Conservation (phyloP, 2,797 vertebrate genomes). For the Halcyon chelicuti region DNA sequence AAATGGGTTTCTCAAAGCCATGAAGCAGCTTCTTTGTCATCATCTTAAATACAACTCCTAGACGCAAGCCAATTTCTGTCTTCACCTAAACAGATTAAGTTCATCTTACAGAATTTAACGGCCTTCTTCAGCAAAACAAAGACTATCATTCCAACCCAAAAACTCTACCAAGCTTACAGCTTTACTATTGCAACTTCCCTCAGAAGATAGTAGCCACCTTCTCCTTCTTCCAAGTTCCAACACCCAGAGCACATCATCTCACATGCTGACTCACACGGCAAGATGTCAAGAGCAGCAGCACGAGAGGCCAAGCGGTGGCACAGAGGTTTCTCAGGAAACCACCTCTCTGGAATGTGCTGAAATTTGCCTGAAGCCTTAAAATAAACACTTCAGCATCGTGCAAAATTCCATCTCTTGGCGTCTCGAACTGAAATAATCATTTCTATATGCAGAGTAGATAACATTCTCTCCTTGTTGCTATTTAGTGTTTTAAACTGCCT, state of each 20-base stretch:
- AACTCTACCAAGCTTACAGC: not conserved
- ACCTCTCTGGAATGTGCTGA: not conserved
- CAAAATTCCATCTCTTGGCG: not conserved
- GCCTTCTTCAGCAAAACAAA: not conserved
- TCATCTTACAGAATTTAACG: not conserved
- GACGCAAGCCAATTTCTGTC: not conserved
- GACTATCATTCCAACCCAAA: not conserved
- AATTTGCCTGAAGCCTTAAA: constrained; percentile 3
- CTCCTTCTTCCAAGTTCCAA: not conserved
- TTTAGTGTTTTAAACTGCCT: constrained; percentile 9
- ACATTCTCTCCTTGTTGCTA: not conserved
- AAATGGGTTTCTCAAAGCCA: not conserved
- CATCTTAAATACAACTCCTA: not conserved
- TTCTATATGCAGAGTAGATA: not conserved
- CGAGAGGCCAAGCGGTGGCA: not conserved
- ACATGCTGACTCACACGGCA: not conserved
- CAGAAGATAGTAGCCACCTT: not conserved
- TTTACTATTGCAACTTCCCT: not conserved
- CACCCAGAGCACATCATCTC: rapidly evolving
- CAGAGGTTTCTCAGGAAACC: constrained; percentile 3
- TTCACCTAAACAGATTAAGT: not conserved
- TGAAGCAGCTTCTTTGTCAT: not conserved
- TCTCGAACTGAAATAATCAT: not conserved
- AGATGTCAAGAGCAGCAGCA: not conserved
- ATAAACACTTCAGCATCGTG: not conserved